phyloP scores from a whole-genome alignment of 1,140 invertebrate species.

The Drosophila quadrilineata region DNA sequence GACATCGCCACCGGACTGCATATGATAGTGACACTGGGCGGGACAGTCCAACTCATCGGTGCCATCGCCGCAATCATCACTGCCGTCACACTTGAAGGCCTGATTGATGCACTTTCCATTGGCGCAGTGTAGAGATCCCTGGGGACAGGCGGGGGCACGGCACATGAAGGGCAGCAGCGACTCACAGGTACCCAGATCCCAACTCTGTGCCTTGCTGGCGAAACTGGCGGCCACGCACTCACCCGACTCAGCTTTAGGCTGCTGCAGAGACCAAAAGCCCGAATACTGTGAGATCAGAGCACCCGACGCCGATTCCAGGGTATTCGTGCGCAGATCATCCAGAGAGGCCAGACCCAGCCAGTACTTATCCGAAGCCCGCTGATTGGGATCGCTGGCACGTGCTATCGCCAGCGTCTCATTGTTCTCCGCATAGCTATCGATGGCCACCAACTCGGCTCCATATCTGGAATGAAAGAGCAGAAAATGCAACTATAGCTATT shows the following conservation, averaged over 20 bases:
- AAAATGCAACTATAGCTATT: background rate
- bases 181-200: slow-evolving; percentile 96
- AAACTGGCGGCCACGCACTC: slow-evolving; percentile 92
- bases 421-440: slow-evolving; percentile 94
- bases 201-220: slow-evolving; percentile 91
- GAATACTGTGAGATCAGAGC: slow-evolving; percentile 95
- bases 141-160: slow-evolving; percentile 93
- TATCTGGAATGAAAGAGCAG: slow-evolving; percentile 86
- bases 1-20: slow-evolving; percentile 96
- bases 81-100: slow-evolving; percentile 94
- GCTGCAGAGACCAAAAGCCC: slow-evolving; percentile 92
- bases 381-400: slow-evolving; percentile 82
- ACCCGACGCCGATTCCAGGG: slow-evolving; percentile 95
- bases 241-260: slow-evolving; percentile 92
- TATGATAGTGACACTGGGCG: slow-evolving; percentile 93
- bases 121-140: slow-evolving; percentile 94
- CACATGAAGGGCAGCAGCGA: slow-evolving; percentile 97
- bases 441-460: slow-evolving; percentile 94
- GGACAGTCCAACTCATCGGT: slow-evolving; percentile 96
- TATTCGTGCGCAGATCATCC: slow-evolving; percentile 95
- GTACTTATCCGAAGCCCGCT: slow-evolving; percentile 86
- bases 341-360: slow-evolving; percentile 94
- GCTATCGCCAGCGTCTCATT: slow-evolving; percentile 93
- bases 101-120: slow-evolving; percentile 95
- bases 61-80: slow-evolving; percentile 95